Percentiles rank a stretch among this genome's conserved stretches.
Evolutionary conservation across 2,113 vertebrate genomes (phyloP).

Genomic region (Scomber scombrus): DNA sequence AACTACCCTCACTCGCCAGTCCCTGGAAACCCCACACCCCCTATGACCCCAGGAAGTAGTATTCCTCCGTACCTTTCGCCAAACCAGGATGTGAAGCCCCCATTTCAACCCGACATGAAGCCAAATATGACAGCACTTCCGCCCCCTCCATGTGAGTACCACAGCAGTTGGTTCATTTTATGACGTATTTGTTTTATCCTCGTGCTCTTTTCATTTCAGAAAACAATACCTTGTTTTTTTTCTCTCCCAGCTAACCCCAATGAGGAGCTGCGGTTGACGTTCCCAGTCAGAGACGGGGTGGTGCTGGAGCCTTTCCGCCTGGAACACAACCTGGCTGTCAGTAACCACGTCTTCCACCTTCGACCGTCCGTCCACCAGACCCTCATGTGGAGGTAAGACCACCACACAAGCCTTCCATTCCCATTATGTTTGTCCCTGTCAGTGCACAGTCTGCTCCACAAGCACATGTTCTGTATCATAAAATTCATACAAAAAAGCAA

Average conservation of each 20-base stretch:
- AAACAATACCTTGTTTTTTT: constrained; percentile 65
- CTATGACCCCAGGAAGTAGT: constrained; percentile 98
- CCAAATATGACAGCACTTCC: constrained; percentile 97
- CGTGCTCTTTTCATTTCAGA: background rate
- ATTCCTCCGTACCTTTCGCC: constrained; percentile 97
- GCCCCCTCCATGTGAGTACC: constrained; percentile 92
- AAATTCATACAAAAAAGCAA: too few relatives aligned
- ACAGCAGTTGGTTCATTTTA: background rate
- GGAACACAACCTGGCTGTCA: constrained; percentile 99
- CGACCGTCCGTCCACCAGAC: constrained; percentile 98
- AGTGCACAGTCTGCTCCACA: too few relatives aligned
- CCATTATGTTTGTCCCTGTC: too few relatives aligned
- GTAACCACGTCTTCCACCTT: constrained; percentile 98
- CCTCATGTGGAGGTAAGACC: constrained; percentile 95
- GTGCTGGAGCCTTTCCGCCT: constrained; percentile 98
- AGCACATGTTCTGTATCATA: too few relatives aligned
- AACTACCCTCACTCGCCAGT: constrained; percentile 99
- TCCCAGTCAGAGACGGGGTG: constrained; percentile 96
- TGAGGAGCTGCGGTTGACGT: constrained; percentile 96
- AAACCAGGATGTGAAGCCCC: constrained; percentile 97
- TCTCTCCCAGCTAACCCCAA: constrained; percentile 90
- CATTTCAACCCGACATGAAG: constrained; percentile 98
- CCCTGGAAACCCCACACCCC: constrained; percentile 97
- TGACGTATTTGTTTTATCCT: background rate
- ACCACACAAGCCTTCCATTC: background rate